Percentiles rank a stretch among this genome's conserved stretches.
Conservation (phyloP, 2,888 invertebrate species). For the Mythimna ferrago region DNA sequence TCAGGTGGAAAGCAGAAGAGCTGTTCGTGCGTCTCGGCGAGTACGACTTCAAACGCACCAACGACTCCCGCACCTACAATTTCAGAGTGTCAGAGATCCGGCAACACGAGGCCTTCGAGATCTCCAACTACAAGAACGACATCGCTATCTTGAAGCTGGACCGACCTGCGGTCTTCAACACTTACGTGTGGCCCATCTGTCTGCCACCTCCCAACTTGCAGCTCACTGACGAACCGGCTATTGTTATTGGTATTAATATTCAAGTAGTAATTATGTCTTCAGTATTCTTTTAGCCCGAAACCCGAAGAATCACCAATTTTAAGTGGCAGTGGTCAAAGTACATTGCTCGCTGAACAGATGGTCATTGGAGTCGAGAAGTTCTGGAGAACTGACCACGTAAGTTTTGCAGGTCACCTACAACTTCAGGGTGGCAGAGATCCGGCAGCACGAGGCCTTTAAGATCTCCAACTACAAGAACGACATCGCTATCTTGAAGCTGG, state of each 20-base stretch:
- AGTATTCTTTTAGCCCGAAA: not conserved
- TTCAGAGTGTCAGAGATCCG: conserved; percentile 92
- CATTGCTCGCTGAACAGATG: too few relatives aligned
- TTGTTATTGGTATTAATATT: conserved; percentile 91
- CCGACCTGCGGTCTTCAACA: conserved; percentile 92
- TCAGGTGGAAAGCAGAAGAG: conserved; percentile 91
- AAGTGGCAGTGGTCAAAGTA: too few relatives aligned
- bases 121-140: conserved; percentile 93
- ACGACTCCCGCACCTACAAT: conserved; percentile 93
- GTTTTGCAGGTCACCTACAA: conserved; percentile 86
- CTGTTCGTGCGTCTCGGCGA: conserved; percentile 94
- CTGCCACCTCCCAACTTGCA: conserved; percentile 92
- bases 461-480: conserved; percentile 93
- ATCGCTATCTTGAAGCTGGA: conserved; percentile 94
- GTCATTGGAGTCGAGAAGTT: too few relatives aligned
- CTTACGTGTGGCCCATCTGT: conserved; percentile 96
- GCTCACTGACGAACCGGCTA: conserved; percentile 91
- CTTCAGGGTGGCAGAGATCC: conserved; percentile 92
- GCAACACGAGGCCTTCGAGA: conserved; percentile 93
- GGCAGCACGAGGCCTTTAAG: conserved; percentile 93
- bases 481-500: conserved; percentile 93
- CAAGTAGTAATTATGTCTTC: not conserved
- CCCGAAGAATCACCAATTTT: too few relatives aligned
- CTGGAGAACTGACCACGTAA: too few relatives aligned
- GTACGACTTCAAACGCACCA: conserved; percentile 93